These are phyloP conservation scores for Neosalanx taihuensis DNA, from an alignment of 2,797 vertebrate species.

Conservation along the genomic window DNA sequence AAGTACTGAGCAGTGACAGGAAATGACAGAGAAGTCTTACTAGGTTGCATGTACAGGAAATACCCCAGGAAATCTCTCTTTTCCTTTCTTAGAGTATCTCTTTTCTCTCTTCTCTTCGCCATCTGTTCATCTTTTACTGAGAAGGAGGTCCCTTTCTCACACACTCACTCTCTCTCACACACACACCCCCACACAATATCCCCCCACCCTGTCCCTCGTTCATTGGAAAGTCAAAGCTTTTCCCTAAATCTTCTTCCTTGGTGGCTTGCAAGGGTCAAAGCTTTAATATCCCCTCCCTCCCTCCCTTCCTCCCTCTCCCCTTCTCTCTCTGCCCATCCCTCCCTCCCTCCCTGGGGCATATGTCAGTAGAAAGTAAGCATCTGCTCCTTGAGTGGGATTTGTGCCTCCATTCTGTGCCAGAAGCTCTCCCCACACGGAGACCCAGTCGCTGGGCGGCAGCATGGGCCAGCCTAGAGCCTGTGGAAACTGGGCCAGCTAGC, in stretches of 20 bases:
- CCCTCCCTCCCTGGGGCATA: constrained; percentile 66
- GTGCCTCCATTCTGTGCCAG: constrained; percentile 42
- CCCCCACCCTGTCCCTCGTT: constrained; percentile 32
- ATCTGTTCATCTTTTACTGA: constrained; percentile 50
- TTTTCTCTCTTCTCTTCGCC: constrained; percentile 17
- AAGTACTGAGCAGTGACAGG: no score
- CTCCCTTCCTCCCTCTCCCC: constrained; percentile 33
- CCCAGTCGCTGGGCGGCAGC: constrained; percentile 47
- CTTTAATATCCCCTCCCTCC: constrained; percentile 22
- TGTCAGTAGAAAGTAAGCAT: constrained; percentile 73
- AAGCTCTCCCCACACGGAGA: constrained; percentile 37
- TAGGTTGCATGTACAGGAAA: neutral
- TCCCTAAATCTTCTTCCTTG: constrained; percentile 40
- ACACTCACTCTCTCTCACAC: constrained; percentile 17
- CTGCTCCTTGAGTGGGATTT: constrained; percentile 73
- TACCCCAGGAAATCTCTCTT: neutral
- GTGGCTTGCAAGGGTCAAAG: constrained; percentile 34
- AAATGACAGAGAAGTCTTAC: no score
- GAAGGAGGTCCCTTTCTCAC: constrained; percentile 27
- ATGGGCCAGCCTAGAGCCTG: constrained; percentile 47
- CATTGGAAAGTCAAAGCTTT: constrained; percentile 45
- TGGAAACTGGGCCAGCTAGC: constrained; percentile 44
- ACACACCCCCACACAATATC: constrained; percentile 32
- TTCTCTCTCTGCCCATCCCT: neutral
- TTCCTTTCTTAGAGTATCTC: constrained; percentile 7